Conservation (phyloP, 2,113 vertebrate species). For the Meles meles region DNA sequence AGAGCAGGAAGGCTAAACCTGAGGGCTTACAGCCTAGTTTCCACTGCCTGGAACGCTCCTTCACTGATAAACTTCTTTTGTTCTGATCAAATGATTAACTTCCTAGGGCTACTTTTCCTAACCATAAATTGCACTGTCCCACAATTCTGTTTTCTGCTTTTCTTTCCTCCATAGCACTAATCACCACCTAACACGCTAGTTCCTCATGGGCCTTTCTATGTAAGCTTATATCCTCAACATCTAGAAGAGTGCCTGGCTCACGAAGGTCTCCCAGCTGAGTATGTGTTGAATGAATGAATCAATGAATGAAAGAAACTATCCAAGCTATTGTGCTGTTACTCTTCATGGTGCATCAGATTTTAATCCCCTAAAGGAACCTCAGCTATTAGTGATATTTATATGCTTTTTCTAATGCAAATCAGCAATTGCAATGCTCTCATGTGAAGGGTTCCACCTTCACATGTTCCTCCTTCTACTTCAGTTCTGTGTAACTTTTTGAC, state of each 20-base stretch:
- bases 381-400: not conserved
- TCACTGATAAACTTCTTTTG: not conserved
- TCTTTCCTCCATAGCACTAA: not conserved
- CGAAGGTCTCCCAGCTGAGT: not conserved
- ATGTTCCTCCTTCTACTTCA: not conserved
- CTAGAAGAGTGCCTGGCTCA: not conserved
- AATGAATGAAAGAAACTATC: not conserved
- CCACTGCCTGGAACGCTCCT: not conserved
- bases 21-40: not conserved
- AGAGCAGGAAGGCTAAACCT: not conserved
- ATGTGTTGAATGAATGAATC: not conserved
- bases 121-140: not conserved
- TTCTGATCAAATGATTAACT: not conserved
- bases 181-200: not conserved
- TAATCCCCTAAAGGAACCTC: slow-evolving; percentile 6
- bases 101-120: not conserved
- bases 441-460: not conserved
- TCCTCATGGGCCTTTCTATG: not conserved
- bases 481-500: not conserved
- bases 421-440: not conserved
- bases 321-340: not conserved
- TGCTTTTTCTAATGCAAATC: slow-evolving; percentile 39
- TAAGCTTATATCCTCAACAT: not conserved
- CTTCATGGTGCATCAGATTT: not conserved
- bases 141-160: not conserved